Conservation (phyloP, 2,113 vertebrate genomes). For the Pelobates fuscus region DNA sequence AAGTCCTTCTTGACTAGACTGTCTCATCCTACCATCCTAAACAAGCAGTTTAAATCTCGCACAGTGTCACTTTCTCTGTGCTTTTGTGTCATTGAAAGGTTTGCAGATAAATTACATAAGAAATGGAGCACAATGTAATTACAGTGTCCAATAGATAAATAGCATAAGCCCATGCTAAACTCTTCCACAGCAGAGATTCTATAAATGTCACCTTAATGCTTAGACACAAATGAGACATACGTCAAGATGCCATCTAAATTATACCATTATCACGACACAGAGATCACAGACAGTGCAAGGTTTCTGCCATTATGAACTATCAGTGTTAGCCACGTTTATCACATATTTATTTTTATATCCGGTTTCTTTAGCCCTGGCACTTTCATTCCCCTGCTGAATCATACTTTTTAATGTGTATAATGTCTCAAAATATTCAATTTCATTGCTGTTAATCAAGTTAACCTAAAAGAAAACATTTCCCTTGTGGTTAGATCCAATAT, state of each 20-base stretch:
- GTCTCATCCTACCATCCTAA: conserved; percentile 40
- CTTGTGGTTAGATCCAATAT: conserved; percentile 53
- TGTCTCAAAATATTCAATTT: conserved; percentile 56
- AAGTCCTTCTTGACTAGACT: conserved; percentile 32
- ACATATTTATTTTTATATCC: conserved; percentile 41
- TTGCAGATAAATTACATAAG: conserved; percentile 62
- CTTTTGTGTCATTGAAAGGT: conserved; percentile 47
- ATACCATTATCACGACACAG: conserved; percentile 47
- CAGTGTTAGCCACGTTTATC: conserved; percentile 19
- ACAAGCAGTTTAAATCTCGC: conserved; percentile 55
- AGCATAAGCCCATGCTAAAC: conserved; percentile 40
- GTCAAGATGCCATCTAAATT: conserved; percentile 48
- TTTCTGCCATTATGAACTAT: conserved; percentile 52
- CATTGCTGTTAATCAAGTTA: conserved; percentile 54
- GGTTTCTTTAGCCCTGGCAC: conserved; percentile 30
- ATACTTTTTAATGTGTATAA: conserved; percentile 49
- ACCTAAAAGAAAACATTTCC: conserved; percentile 57
- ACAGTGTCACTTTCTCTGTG: conserved; percentile 43
- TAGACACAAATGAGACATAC: conserved; percentile 50
- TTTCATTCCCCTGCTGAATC: conserved; percentile 51
- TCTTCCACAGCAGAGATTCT: conserved; percentile 55
- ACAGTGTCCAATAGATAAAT: conserved; percentile 56
- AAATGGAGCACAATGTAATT: conserved; percentile 68
- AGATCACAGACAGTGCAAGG: conserved; percentile 48
- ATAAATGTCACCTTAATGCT: conserved; percentile 55